Conservation (phyloP, 2,113 vertebrate species). For the Mola mola region DNA sequence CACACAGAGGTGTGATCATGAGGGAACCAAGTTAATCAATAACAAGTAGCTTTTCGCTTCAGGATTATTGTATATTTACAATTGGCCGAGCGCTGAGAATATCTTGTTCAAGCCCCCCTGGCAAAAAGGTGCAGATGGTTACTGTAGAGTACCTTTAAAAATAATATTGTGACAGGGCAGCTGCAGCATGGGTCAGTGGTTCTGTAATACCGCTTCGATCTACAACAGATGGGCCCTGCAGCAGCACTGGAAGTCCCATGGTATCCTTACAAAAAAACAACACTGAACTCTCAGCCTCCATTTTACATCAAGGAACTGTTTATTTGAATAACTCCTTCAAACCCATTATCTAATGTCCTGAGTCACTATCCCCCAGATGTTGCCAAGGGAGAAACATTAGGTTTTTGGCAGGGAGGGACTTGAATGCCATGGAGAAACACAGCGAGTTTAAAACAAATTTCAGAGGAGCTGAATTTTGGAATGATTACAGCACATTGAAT, state of each 20-base stretch:
- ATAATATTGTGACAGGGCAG: slow-evolving; percentile 70
- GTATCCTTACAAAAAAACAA: slow-evolving; percentile 59
- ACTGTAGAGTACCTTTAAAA: slow-evolving; percentile 66
- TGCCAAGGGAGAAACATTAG: slow-evolving; percentile 50
- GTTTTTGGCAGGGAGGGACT: slow-evolving; percentile 56
- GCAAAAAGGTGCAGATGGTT: slow-evolving; percentile 60
- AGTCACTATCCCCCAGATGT: slow-evolving; percentile 68
- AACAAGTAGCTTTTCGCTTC: slow-evolving; percentile 35
- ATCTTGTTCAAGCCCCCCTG: slow-evolving; percentile 33
- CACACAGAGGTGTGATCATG: slow-evolving; percentile 22
- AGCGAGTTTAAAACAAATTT: slow-evolving; percentile 53
- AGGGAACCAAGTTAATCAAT: slow-evolving; percentile 49
- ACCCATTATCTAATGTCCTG: slow-evolving; percentile 74
- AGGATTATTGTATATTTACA: slow-evolving; percentile 37
- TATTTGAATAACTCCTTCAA: slow-evolving; percentile 70
- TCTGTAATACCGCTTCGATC: slow-evolving; percentile 62
- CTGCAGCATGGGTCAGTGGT: slow-evolving; percentile 70
- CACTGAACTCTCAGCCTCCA: slow-evolving; percentile 52
- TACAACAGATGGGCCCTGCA: slow-evolving; percentile 75
- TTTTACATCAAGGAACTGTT: slow-evolving; percentile 66
- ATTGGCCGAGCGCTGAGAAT: slow-evolving; percentile 26
- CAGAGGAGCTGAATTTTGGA: slow-evolving; percentile 49
- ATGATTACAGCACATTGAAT: slow-evolving; percentile 49
- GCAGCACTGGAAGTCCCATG: slow-evolving; percentile 68
- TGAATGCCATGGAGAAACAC: slow-evolving; percentile 29